Evolutionary conservation across 2,888 invertebrate genomes (phyloP).

Genomic region (Eumacrocentrus americanus): DNA sequence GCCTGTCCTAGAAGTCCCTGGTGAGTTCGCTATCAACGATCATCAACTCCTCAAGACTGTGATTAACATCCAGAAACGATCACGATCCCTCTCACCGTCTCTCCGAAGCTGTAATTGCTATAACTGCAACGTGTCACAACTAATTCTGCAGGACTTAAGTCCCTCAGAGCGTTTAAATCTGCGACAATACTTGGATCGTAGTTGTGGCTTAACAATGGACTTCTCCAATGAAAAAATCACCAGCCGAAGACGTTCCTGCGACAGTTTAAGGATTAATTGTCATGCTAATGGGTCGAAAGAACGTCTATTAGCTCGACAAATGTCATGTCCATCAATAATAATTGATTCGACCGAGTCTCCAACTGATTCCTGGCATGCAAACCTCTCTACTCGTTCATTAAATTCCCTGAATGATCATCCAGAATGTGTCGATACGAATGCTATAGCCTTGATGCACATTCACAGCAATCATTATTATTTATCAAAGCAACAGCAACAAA

Average conservation of each 20-base stretch:
- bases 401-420: constrained; percentile 2
- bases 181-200: constrained; percentile 48
- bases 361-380: constrained; percentile 12
- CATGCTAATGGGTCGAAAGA: background rate
- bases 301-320: constrained; percentile 1
- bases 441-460: background rate
- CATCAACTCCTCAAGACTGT: background rate
- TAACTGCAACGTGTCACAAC: constrained; percentile 54
- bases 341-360: constrained; percentile 19
- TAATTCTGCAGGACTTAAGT: constrained; percentile 50
- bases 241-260: background rate
- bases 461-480: background rate
- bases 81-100: constrained; percentile 47
- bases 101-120: constrained; percentile 48
- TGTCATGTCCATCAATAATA: constrained; percentile 17
- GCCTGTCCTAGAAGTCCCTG: constrained; percentile 33
- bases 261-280: background rate
- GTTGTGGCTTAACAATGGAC: constrained; percentile 39
- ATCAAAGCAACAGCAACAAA: constrained; percentile 18
- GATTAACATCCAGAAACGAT: constrained; percentile 36
- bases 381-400: background rate
- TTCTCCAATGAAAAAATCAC: background rate
- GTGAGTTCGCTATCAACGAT: constrained; percentile 20
- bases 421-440: constrained; percentile 15
- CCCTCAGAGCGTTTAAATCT: constrained; percentile 52